Base-by-base conservation (phyloP, 2,113 vertebrate species). In the Noturus placidus region DNA sequence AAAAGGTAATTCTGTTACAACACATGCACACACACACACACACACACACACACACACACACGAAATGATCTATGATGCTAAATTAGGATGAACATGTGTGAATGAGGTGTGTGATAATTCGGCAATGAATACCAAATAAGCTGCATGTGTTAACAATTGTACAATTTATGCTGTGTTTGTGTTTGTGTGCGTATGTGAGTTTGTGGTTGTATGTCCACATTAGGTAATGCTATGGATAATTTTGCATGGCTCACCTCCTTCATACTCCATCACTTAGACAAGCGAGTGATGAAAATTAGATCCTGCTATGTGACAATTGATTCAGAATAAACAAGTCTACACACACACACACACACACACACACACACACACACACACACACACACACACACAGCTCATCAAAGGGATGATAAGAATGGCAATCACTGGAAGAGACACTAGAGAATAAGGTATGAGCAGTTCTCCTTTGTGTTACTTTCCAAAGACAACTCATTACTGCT, bases 231-330 rank as follows among this genome's bases (percentile, higher is more conserved):
- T 50, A 76, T 27, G 42, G 72, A 76, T 76, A 27, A 50, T 76
- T 90, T 88, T 87, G 67, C 80, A 65, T 85, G 82, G 72, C 85
- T 67, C 38, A 59, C 85, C 57, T 87, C 69, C 70, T 88, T 88
- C 82, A 88, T 70, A 82, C 63, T 87, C 61, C 35, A 61, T 87
- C 86, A 87, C 79, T 74, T 85, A 90, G 56, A 87, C 57, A 33
- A 85, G 76, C 22, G 59, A 82, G 54, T 86, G 79, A 76, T 88
- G 80, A 69, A 89, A 85, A 84, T 84, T 87, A 88, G 52, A 67
- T 70, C 81, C 42, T 42, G 22, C 81, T 83, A 87, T 67, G 59
- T 85, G 0, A n/a, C 69, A 77, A 88, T 63, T 87, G 35, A 84
- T 74, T 85, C 52, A 19, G 82, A 27, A 46, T 69, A 52, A 82